Conservation (phyloP, 2,113 vertebrate species). For the Anser brachyrhynchus region DNA sequence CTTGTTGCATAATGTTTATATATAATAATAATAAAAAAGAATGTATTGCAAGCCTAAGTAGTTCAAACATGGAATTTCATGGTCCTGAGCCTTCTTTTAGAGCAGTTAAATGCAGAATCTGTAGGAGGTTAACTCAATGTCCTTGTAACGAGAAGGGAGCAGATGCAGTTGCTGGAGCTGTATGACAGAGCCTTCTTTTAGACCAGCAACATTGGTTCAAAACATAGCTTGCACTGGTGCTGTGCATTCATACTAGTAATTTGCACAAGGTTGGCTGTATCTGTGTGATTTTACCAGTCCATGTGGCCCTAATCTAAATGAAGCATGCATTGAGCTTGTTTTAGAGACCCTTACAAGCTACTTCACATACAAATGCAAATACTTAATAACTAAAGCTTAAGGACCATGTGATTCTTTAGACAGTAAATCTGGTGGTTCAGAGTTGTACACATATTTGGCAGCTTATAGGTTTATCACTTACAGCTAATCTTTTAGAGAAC, state of each 20-base stretch:
- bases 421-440: conserved; percentile 19
- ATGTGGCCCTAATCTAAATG: not conserved
- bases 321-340: not conserved
- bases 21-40: not conserved
- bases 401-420: conserved; percentile 53
- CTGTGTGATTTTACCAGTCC: not conserved
- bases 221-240: not conserved
- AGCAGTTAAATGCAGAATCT: not conserved
- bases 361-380: conserved; percentile 36
- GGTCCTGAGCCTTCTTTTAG: not conserved
- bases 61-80: not conserved
- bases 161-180: not conserved
- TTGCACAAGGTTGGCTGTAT: not conserved
- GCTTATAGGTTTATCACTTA: conserved; percentile 64
- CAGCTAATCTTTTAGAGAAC: conserved; percentile 41
- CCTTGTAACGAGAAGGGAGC: not conserved
- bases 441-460: conserved; percentile 55
- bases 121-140: not conserved
- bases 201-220: not conserved
- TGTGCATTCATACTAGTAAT: not conserved
- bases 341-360: not conserved
- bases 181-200: not conserved
- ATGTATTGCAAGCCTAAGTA: not conserved
- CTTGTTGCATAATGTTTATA: not conserved
- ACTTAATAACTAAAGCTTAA: conserved; percentile 25